Percentiles rank a stretch among this genome's conserved stretches.
These are phyloP conservation scores for Drosophila nigrodunni DNA, from an alignment of 1,140 invertebrate species.

Conservation along the genomic window DNA sequence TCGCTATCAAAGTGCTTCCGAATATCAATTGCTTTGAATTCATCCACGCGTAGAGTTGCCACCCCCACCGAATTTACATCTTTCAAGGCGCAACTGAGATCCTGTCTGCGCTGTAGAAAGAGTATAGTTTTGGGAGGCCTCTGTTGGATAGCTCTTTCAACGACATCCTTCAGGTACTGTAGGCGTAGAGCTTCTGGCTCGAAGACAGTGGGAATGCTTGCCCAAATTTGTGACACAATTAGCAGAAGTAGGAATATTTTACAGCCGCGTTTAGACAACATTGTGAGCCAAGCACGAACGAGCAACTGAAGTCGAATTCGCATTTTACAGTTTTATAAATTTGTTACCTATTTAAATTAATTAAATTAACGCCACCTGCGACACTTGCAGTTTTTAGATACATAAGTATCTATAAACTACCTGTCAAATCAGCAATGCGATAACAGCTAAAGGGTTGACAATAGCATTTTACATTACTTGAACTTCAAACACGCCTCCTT, in stretches of 20 bases:
- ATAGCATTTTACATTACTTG: no score
- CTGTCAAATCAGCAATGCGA: not conserved
- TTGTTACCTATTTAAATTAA: slow-evolving; percentile 7
- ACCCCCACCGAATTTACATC: not conserved
- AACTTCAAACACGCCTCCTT: no score
- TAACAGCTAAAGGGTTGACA: no score
- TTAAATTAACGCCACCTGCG: not conserved
- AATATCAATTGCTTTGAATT: not conserved
- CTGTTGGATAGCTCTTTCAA: not conserved
- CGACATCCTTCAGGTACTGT: not conserved
- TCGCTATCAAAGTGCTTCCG: slow-evolving; percentile 13
- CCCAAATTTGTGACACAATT: not conserved
- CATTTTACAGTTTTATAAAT: slow-evolving; percentile 1
- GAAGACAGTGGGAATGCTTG: not conserved
- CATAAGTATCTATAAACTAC: not conserved
- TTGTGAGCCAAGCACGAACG: slow-evolving; percentile 3
- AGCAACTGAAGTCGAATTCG: slow-evolving; percentile 9
- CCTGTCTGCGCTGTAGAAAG: not conserved
- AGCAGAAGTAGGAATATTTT: not conserved
- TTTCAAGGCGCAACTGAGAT: not conserved
- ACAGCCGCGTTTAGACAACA: slow-evolving; percentile 7
- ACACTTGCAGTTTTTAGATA: not conserved
- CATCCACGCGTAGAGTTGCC: slow-evolving; percentile 6
- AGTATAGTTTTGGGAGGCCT: slow-evolving; percentile 15
- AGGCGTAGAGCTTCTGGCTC: not conserved